phyloP scores from a whole-genome alignment of 2,888 invertebrate species.

The Archaeoteleia sp. region DNA sequence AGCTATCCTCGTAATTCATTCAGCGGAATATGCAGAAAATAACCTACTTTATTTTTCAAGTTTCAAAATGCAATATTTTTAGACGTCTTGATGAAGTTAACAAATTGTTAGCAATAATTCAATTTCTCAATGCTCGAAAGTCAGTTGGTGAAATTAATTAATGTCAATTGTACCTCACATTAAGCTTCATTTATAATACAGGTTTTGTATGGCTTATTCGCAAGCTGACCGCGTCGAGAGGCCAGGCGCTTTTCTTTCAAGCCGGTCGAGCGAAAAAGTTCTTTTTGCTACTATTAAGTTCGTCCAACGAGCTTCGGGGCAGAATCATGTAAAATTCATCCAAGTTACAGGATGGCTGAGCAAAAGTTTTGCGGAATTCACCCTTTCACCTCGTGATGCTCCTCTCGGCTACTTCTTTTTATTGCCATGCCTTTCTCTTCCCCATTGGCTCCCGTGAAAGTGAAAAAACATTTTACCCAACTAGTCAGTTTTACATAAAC shows the following conservation, averaged over 20 bases:
- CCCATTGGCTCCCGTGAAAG: slow-evolving; percentile 17
- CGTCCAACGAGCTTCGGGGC: slow-evolving; percentile 52
- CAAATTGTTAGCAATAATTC: too few species aligned
- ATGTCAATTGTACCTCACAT: slow-evolving; percentile 36
- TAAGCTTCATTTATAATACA: slow-evolving; percentile 33
- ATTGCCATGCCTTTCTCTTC: slow-evolving; percentile 13
- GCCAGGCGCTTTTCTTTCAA: slow-evolving; percentile 57
- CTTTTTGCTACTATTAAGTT: slow-evolving; percentile 66
- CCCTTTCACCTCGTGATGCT: slow-evolving; percentile 48
- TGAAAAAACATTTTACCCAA: slow-evolving; percentile 11
- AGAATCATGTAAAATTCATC: slow-evolving; percentile 71
- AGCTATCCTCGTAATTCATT: slow-evolving; percentile 23
- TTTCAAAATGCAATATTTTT: slow-evolving; percentile 7
- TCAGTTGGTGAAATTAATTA: slow-evolving; percentile 29
- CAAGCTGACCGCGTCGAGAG: slow-evolving; percentile 15
- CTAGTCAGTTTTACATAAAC: slow-evolving; percentile 19
- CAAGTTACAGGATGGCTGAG: slow-evolving; percentile 55
- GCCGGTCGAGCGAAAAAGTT: slow-evolving; percentile 59
- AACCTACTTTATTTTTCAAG: slow-evolving; percentile 6
- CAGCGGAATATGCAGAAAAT: slow-evolving; percentile 21
- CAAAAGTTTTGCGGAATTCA: slow-evolving; percentile 59
- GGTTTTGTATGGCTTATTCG: slow-evolving; percentile 30
- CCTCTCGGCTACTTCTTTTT: slow-evolving; percentile 21
- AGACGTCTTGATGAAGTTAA: background rate
- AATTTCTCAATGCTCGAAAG: slow-evolving; percentile 3